Evolutionary conservation across 2,797 vertebrate species (phyloP).

Genomic region (Scomberomorus guttatus): DNA sequence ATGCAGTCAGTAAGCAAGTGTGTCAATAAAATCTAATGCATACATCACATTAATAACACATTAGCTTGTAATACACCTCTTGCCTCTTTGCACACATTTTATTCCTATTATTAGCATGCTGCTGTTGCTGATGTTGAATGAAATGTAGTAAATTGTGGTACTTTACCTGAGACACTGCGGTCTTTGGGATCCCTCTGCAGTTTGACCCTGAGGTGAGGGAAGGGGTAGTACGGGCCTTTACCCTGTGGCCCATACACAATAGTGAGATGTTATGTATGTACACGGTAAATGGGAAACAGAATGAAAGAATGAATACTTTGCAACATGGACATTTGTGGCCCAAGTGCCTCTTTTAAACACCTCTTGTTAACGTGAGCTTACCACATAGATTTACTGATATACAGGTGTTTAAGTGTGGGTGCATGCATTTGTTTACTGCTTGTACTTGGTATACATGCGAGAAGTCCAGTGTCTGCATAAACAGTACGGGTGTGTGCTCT

Average conservation of each 20-base stretch:
- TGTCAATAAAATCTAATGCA: slow-evolving; percentile 39
- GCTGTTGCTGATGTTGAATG: slow-evolving; percentile 9
- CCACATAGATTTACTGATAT: neutral
- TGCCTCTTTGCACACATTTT: slow-evolving; percentile 8
- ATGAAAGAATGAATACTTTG: slow-evolving; percentile 21
- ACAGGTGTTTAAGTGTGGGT: slow-evolving; percentile 20
- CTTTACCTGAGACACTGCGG: slow-evolving; percentile 97
- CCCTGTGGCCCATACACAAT: slow-evolving; percentile 85
- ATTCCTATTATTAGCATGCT: neutral
- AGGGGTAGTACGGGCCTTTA: slow-evolving; percentile 93
- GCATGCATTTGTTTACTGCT: slow-evolving; percentile 31
- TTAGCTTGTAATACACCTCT: slow-evolving; percentile 12
- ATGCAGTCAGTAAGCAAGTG: slow-evolving; percentile 40
- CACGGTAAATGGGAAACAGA: slow-evolving; percentile 35
- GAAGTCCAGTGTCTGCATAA: neutral
- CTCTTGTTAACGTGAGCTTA: neutral
- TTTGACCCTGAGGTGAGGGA: slow-evolving; percentile 95
- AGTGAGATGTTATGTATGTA: slow-evolving; percentile 34
- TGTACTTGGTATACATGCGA: neutral
- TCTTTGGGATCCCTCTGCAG: slow-evolving; percentile 95
- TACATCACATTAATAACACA: slow-evolving; percentile 42
- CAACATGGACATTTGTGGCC: slow-evolving; percentile 1
- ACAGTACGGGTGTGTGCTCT: neutral
- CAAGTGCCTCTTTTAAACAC: no score
- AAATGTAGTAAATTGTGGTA: slow-evolving; percentile 59